These are phyloP conservation scores for Gasterosteus aculeatus DNA, from an alignment of 2,113 vertebrate species.

Conservation along the genomic window DNA sequence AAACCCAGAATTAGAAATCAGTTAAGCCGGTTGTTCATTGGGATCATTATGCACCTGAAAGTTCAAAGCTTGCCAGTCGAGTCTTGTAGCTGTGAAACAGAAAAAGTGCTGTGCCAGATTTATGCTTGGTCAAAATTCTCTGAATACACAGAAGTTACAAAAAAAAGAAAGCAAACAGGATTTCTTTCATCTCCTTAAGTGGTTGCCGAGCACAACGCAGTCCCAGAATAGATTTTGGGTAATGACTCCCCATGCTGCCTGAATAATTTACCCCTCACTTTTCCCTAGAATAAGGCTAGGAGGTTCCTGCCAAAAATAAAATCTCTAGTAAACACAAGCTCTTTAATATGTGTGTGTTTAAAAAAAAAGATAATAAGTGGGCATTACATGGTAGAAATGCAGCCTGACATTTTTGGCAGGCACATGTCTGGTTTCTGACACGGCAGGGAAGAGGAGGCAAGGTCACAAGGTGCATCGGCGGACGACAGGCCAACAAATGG, in stretches of 20 bases:
- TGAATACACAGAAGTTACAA: slow-evolving; percentile 44
- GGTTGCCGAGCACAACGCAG: slow-evolving; percentile 54
- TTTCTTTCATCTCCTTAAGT: slow-evolving; percentile 68
- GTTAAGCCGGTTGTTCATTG: not conserved
- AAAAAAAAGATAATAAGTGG: slow-evolving; percentile 41
- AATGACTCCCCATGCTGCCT: slow-evolving; percentile 62
- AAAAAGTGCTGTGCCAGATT: slow-evolving; percentile 14
- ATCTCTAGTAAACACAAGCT: slow-evolving; percentile 61
- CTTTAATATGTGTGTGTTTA: slow-evolving; percentile 53
- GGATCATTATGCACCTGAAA: slow-evolving; percentile 16
- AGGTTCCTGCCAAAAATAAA: slow-evolving; percentile 68
- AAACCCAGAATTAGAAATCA: slow-evolving; percentile 1
- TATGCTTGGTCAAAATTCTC: slow-evolving; percentile 41
- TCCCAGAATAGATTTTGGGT: slow-evolving; percentile 65
- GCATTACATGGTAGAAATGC: slow-evolving; percentile 55
- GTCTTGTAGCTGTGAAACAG: slow-evolving; percentile 15
- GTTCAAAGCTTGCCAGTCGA: slow-evolving; percentile 25
- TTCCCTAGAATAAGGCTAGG: slow-evolving; percentile 51
- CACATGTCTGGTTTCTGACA: slow-evolving; percentile 29
- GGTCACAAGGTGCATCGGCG: slow-evolving; percentile 28
- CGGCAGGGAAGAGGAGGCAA: not conserved
- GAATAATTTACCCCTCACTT: slow-evolving; percentile 67
- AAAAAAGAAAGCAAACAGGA: slow-evolving; percentile 35
- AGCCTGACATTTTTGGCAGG: slow-evolving; percentile 46
- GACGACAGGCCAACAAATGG: not conserved